These are phyloP conservation scores for Enteromius radiatus DNA, from an alignment of 2,797 vertebrate species.

Conservation along the genomic window DNA sequence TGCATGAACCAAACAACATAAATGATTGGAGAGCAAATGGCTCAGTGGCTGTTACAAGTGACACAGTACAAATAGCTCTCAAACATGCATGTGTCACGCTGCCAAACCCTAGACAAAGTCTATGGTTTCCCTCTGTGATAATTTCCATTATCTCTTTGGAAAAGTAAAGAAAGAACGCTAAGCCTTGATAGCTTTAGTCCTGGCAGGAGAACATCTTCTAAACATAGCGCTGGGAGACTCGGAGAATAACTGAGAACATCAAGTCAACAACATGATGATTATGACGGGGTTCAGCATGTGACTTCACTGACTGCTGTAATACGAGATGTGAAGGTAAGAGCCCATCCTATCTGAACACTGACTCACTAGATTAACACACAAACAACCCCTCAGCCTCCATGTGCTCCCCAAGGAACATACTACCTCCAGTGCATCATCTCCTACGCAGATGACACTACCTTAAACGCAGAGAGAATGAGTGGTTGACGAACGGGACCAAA, in stretches of 20 bases:
- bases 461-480: constrained; percentile 1
- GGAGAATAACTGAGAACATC: constrained; percentile 7
- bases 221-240: constrained; percentile 9
- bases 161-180: constrained; percentile 11
- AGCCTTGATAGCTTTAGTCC: neutral
- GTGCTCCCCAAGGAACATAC: constrained; percentile 13
- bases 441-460: constrained; percentile 7
- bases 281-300: constrained; percentile 23
- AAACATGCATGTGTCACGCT: constrained; percentile 26
- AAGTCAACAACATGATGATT: constrained; percentile 36
- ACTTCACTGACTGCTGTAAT: constrained; percentile 20
- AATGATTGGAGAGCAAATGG: constrained; percentile 40
- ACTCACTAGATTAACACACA: constrained; percentile 35
- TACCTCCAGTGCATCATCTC: constrained; percentile 17
- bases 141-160: constrained; percentile 14
- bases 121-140: constrained; percentile 11
- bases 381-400: constrained; percentile 28
- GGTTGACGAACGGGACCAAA: neutral
- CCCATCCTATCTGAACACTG: constrained; percentile 12
- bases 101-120: constrained; percentile 39
- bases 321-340: constrained; percentile 13
- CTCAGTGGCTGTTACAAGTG: constrained; percentile 20
- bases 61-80: constrained; percentile 28
- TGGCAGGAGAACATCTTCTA: constrained; percentile 1
- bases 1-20: constrained; percentile 36